Evolutionary conservation across 2,888 invertebrate species (phyloP).

Genomic region (Dolomedes plantarius): DNA sequence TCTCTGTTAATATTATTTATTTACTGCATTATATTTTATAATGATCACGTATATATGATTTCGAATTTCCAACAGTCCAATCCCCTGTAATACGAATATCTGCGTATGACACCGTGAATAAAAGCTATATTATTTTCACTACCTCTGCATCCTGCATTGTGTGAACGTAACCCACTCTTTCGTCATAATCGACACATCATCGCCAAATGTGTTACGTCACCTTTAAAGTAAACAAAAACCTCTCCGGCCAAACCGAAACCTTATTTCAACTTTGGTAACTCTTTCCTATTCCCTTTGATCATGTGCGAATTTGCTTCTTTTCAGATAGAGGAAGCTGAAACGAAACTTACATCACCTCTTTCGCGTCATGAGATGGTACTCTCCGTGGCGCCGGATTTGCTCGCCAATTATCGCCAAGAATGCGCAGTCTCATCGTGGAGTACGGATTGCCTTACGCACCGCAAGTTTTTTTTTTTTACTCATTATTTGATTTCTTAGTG

Average conservation of each 20-base stretch:
- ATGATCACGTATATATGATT: too few species aligned
- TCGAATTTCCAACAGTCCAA: too few species aligned
- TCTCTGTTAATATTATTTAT: too few species aligned
- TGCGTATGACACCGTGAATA: too few species aligned
- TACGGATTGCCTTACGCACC: constrained; percentile 13
- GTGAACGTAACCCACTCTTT: neutral
- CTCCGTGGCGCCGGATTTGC: constrained; percentile 10
- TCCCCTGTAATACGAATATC: too few species aligned
- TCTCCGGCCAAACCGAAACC: neutral
- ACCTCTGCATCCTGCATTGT: too few species aligned
- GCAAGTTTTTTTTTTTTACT: neutral
- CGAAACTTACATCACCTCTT: constrained; percentile 19
- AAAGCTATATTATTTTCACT: too few species aligned
- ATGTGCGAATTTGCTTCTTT: constrained; percentile 34
- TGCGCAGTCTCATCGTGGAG: constrained; percentile 12
- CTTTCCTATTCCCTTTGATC: constrained; percentile 1
- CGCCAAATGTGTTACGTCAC: neutral
- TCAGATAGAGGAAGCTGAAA: constrained; percentile 13
- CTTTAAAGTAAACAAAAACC: constrained; percentile 6
- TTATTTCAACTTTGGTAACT: neutral
- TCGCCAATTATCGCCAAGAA: constrained; percentile 9
- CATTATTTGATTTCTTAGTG: neutral
- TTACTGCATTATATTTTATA: too few species aligned
- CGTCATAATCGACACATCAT: constrained; percentile 12
- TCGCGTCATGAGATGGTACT: constrained; percentile 24